Conservation (phyloP, 35 echinoderm and acorn worm genomes). For the Diadema setosum region DNA sequence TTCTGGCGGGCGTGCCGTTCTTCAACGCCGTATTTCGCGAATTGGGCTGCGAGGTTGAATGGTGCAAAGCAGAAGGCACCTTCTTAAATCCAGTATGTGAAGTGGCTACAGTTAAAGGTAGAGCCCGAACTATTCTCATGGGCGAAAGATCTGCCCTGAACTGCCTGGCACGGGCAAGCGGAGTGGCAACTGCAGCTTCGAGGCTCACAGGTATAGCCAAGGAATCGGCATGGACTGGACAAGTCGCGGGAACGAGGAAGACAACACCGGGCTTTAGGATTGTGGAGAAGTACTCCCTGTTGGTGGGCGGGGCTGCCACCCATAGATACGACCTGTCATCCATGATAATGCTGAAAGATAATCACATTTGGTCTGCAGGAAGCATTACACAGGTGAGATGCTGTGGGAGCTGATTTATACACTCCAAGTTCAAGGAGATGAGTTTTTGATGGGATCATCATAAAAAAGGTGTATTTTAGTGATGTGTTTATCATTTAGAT, state of each 20-base stretch:
- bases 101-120: slow-evolving; percentile 70
- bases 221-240: slow-evolving; percentile 61
- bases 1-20: slow-evolving; percentile 91
- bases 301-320: slow-evolving; percentile 90
- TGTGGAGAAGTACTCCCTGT: slow-evolving; percentile 88
- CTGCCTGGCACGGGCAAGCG: slow-evolving; percentile 79
- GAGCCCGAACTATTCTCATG: slow-evolving; percentile 70
- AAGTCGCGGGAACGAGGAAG: slow-evolving; percentile 89
- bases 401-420: no score
- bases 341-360: slow-evolving; percentile 99
- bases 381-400: slow-evolving; percentile 79
- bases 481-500: no score
- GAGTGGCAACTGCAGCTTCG: slow-evolving; percentile 67
- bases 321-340: slow-evolving; percentile 96
- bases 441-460: no score
- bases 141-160: slow-evolving; percentile 90
- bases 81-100: slow-evolving; percentile 56
- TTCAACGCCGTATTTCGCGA: slow-evolving; percentile 84
- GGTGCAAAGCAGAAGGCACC: slow-evolving; percentile 62
- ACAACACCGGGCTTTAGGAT: slow-evolving; percentile 95
- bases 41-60: slow-evolving; percentile 69
- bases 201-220: slow-evolving; percentile 50
- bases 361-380: slow-evolving; percentile 96
- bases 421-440: no score
- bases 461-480: no score